A percentile compares a stretch with the other conserved stretches of the same genome.
phyloP scores from a whole-genome alignment of 2,113 vertebrate genomes.

The Podarcis muralis region DNA sequence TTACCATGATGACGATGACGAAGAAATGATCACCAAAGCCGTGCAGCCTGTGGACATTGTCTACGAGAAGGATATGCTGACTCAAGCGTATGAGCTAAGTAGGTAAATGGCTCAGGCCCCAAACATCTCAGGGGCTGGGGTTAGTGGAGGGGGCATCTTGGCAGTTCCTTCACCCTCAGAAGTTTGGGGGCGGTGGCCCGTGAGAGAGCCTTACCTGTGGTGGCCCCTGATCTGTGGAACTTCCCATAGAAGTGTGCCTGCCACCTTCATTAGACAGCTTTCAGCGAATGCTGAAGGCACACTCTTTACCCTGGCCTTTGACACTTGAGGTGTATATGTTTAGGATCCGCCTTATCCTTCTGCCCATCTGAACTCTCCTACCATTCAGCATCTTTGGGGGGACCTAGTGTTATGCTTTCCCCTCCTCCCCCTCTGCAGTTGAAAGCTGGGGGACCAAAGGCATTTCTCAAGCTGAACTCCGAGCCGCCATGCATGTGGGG shows the following conservation, averaged over 20 bases:
- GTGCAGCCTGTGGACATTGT: constrained; percentile 79
- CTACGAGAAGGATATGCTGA: constrained; percentile 87
- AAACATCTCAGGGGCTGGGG: no score
- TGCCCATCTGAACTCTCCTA: background rate
- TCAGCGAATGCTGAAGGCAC: no score
- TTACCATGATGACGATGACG: constrained; percentile 83
- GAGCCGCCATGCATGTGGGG: constrained; percentile 86
- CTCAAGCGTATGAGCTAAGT: constrained; percentile 93
- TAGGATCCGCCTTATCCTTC: no score
- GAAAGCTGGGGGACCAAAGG: constrained; percentile 87
- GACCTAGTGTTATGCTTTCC: background rate
- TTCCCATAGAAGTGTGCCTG: no score
- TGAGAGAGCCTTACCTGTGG: no score
- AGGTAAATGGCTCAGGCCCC: constrained; percentile 50
- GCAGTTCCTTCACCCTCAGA: no score
- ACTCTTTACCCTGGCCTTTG: no score
- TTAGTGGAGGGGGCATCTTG: background rate
- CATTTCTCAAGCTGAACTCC: constrained; percentile 86
- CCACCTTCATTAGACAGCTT: no score
- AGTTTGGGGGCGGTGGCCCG: no score
- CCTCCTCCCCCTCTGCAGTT: constrained; percentile 75
- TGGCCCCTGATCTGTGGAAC: no score
- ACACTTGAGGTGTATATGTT: no score
- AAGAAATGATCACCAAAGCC: constrained; percentile 78
- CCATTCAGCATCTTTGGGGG: background rate